Conservation (phyloP, 2,888 invertebrate genomes). For the Leucophora obtusa region DNA sequence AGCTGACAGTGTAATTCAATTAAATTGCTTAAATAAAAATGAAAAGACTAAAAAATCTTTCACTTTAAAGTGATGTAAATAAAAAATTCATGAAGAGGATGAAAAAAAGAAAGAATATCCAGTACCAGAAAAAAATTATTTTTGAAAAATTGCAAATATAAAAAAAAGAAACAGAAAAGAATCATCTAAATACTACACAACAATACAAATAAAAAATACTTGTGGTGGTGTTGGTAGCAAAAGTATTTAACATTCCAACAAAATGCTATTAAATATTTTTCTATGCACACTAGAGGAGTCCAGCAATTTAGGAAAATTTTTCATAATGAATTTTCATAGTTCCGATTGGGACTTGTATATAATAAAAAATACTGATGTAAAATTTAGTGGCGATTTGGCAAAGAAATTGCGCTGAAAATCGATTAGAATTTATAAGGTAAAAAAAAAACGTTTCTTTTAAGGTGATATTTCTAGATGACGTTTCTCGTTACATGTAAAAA, state of each 20-base stretch:
- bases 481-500: no score
- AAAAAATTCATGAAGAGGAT: background rate
- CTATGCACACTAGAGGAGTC: background rate
- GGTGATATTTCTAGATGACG: no score
- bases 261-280: slow-evolving; percentile 6
- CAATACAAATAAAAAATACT: background rate
- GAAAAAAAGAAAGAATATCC: background rate
- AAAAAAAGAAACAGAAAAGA: background rate
- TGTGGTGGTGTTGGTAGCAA: background rate
- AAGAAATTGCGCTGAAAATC: no score
- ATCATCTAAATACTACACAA: slow-evolving; percentile 5
- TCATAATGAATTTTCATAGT: no score
- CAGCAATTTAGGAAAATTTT: no score
- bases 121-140: background rate
- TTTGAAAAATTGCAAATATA: background rate
- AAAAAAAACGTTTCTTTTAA: no score
- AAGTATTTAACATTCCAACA: slow-evolving; percentile 1
- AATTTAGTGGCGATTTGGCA: no score
- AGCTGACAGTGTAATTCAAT: slow-evolving; percentile 5
- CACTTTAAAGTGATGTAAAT: background rate
- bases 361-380: no score
- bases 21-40: background rate
- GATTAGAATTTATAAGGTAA: no score
- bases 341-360: no score
- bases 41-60: background rate